These are phyloP conservation scores for Sminthopsis crassicaudata DNA, from an alignment of 2,113 vertebrate genomes.

Conservation along the genomic window DNA sequence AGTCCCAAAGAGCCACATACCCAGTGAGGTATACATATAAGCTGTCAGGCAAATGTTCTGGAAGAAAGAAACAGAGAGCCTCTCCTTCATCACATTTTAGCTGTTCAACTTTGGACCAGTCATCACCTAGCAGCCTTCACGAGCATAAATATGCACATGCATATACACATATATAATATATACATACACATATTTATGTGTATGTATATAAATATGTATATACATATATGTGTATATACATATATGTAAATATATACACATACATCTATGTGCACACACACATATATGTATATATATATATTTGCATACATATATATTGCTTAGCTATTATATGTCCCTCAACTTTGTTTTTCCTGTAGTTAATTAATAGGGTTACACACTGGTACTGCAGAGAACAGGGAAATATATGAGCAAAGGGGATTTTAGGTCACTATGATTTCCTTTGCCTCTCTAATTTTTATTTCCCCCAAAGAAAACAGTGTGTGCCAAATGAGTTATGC, in stretches of 20 bases:
- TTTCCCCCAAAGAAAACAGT: background rate
- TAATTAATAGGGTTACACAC: background rate
- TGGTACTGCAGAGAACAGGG: background rate
- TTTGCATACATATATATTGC: background rate
- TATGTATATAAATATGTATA: no score
- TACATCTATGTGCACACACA: no score
- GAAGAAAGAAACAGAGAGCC: background rate
- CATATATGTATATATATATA: background rate
- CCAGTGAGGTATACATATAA: background rate
- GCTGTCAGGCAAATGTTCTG: background rate
- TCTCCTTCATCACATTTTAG: background rate
- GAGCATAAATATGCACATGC: background rate
- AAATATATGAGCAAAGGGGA: background rate
- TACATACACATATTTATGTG: background rate
- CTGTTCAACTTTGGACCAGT: background rate
- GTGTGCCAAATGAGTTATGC: background rate
- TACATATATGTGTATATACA: no score
- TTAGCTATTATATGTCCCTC: background rate
- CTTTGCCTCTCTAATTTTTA: background rate
- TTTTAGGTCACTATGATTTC: background rate
- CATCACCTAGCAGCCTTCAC: background rate
- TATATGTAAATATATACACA: background rate
- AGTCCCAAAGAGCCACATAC: no score
- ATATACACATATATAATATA: no score
- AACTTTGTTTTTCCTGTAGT: background rate